These are phyloP conservation scores for Protobothrops mucrosquamatus DNA, from an alignment of 2,113 vertebrate species.

Conservation along the genomic window DNA sequence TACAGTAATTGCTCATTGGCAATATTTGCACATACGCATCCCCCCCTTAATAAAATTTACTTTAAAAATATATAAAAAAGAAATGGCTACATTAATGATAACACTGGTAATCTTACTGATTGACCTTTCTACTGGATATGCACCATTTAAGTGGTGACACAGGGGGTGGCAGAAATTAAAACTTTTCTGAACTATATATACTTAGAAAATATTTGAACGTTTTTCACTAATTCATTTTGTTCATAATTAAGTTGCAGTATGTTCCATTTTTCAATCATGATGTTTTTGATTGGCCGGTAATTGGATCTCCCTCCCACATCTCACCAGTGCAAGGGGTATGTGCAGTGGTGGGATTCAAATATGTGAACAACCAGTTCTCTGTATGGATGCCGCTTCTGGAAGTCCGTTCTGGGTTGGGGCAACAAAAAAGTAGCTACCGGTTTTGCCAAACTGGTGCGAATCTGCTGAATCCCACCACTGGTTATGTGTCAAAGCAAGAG, in stretches of 20 bases:
- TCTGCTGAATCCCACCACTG: too few relatives aligned
- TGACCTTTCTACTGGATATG: constrained; percentile 45
- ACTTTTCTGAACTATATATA: constrained; percentile 27
- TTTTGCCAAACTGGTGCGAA: too few relatives aligned
- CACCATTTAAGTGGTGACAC: constrained; percentile 33
- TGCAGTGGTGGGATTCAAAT: too few relatives aligned
- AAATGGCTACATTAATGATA: neutral
- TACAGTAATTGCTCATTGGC: neutral
- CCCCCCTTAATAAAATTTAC: neutral
- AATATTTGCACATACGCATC: neutral
- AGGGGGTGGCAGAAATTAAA: constrained; percentile 43
- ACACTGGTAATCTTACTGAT: neutral
- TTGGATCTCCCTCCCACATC: constrained; percentile 45
- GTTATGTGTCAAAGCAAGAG: constrained; percentile 38
- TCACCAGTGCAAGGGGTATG: constrained; percentile 31
- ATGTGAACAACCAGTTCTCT: too few relatives aligned
- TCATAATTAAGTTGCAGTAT: constrained; percentile 39
- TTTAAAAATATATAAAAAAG: neutral
- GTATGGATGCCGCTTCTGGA: too few relatives aligned
- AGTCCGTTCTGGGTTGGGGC: too few relatives aligned
- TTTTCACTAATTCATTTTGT: constrained; percentile 55
- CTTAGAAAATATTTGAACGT: constrained; percentile 42
- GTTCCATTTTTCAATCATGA: constrained; percentile 37
- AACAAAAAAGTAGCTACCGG: too few relatives aligned
- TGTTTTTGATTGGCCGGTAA: constrained; percentile 50